A percentile compares a stretch with the other conserved stretches of the same genome.
Evolutionary conservation across 1,140 invertebrate genomes (phyloP).

Genomic region (Oreohelix idahoensis): DNA sequence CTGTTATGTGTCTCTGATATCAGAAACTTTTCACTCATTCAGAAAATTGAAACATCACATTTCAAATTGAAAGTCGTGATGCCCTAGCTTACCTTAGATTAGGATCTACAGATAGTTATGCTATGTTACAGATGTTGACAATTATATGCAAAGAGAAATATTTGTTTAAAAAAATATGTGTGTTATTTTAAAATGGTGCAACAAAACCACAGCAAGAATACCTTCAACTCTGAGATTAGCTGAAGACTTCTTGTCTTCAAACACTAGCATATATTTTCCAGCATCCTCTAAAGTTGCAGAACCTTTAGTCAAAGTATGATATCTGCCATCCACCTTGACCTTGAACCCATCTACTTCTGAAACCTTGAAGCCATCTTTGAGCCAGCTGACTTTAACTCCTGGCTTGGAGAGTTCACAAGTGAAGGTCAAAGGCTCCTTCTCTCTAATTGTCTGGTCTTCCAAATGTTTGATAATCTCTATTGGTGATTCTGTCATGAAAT

Average conservation of each 20-base stretch:
- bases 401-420: constrained; percentile 90
- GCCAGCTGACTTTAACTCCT: constrained; percentile 95
- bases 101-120: too few relatives aligned
- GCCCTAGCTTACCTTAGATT: too few relatives aligned
- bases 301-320: constrained; percentile 67
- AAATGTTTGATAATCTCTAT: constrained; percentile 62
- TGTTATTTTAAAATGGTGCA: too few relatives aligned
- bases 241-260: constrained; percentile 55
- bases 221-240: constrained; percentile 63
- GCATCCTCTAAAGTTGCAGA: constrained; percentile 63
- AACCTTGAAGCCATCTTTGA: constrained; percentile 80
- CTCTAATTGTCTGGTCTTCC: constrained; percentile 58
- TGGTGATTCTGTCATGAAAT: constrained; percentile 56
- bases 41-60: too few relatives aligned
- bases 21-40: too few relatives aligned
- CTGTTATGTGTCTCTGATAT: too few relatives aligned
- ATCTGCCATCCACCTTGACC: constrained; percentile 57
- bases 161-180: too few relatives aligned
- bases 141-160: too few relatives aligned
- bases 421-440: constrained; percentile 61
- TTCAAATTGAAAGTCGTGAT: too few relatives aligned
- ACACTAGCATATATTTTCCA: constrained; percentile 62
- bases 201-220: constrained; percentile 34
- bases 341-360: constrained; percentile 48
- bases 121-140: too few relatives aligned